A percentile compares a stretch with the other conserved stretches of the same genome.
phyloP scores from a whole-genome alignment of 2,797 vertebrate species.

The Stomatorhinus walkeri region DNA sequence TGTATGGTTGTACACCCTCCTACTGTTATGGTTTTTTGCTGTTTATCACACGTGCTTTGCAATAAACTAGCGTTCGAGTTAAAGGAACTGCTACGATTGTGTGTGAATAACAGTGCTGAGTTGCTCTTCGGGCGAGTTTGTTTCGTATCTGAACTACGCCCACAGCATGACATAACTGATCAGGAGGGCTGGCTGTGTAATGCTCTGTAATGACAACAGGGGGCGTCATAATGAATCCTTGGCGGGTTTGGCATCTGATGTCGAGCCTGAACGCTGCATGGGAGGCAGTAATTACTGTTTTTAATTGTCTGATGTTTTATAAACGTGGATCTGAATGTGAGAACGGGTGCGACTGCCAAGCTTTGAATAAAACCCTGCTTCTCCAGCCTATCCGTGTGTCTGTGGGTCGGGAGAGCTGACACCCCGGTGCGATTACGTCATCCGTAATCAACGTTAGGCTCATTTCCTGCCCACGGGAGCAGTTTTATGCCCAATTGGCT shows the following conservation, averaged over 20 bases:
- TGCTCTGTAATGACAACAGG: background rate
- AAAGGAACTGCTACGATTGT: background rate
- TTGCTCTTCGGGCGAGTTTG: background rate
- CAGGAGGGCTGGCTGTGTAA: background rate
- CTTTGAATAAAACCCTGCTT: constrained; percentile 47
- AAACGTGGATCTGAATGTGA: constrained; percentile 22
- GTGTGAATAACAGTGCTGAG: constrained; percentile 18
- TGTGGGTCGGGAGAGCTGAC: background rate
- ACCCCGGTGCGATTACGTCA: background rate
- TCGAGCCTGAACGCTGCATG: background rate
- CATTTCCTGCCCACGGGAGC: background rate
- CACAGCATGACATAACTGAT: constrained; percentile 23
- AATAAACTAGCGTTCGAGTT: background rate
- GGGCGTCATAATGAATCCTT: background rate
- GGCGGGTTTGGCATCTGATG: background rate
- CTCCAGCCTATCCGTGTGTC: background rate
- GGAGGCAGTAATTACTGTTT: background rate
- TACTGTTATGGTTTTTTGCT: constrained; percentile 15
- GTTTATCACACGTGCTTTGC: constrained; percentile 24
- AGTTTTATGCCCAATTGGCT: background rate
- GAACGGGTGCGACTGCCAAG: constrained; percentile 41
- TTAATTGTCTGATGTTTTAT: constrained; percentile 9
- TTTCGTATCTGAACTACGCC: constrained; percentile 15
- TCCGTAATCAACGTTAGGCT: background rate
- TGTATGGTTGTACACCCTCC: constrained; percentile 18